phyloP scores from a whole-genome alignment of 2,797 vertebrate species.

The Cygnus olor region DNA sequence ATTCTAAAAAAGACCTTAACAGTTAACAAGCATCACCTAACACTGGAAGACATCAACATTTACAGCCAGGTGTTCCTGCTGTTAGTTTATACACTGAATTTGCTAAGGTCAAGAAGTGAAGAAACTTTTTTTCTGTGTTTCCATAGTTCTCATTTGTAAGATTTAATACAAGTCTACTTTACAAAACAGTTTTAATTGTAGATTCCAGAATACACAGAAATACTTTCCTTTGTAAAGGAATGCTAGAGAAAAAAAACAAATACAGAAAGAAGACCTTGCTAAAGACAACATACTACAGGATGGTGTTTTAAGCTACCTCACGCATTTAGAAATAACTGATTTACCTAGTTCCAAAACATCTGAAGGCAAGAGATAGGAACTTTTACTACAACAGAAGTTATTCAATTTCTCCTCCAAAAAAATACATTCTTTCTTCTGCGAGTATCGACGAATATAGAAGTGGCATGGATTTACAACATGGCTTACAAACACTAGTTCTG shows the following conservation, averaged over 20 bases:
- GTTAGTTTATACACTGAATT: not conserved
- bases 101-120: not conserved
- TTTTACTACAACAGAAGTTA: conserved; percentile 58
- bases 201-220: not conserved
- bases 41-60: not conserved
- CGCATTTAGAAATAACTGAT: not conserved
- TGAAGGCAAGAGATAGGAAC: conserved; percentile 51
- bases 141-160: fast-evolving
- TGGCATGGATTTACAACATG: conserved; percentile 79
- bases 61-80: not conserved
- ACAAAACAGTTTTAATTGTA: not conserved
- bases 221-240: not conserved
- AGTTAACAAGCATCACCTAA: not conserved
- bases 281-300: not conserved
- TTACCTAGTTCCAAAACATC: conserved; percentile 81
- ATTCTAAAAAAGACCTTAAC: not conserved
- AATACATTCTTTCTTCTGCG: conserved; percentile 70
- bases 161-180: not conserved
- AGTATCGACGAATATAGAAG: conserved; percentile 79
- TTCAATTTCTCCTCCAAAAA: conserved; percentile 73
- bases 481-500: conserved; percentile 79
- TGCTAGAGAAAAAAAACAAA: fast-evolving
- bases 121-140: not conserved
- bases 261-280: not conserved
- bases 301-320: not conserved